Evolutionary conservation across 2,888 invertebrate genomes (phyloP), one percentile per base, ranked within the genome.

Genomic region (Athetis lepigone): DNA sequence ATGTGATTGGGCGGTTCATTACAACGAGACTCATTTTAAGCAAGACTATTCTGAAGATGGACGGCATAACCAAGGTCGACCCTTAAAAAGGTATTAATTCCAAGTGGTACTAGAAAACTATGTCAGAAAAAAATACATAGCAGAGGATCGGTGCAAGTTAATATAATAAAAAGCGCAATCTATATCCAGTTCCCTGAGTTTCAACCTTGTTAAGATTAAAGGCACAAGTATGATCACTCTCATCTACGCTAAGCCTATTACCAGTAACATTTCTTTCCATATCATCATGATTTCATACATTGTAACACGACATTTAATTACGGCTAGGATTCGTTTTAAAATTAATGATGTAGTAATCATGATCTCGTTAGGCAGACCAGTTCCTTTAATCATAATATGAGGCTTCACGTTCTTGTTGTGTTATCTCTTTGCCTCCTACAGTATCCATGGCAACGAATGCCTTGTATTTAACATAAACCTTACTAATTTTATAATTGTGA

Each of bases 331-430:
- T 71, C 2, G 18, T 0, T 65, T 51, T 59, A 51, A 65, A 70
- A 33, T 65, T 65, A 65, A 55, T 65, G 45, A 47, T 46, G 37
- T 40, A 27, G 50, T 54, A 56, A 59, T 65, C 55, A 71, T 65
- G 59, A 71, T 70, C 54, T 65, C 37, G 58, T 70, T 51, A 65
- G 42, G 65, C 27, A 57, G 49, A 59, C 70, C 58, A 64, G 71
- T 70, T 64, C 40, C 43, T 54, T 46, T 52, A 50, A 70, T 70
- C 70, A 40, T 58, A 64, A 70, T 70, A 54, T 54, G 57, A 54
- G 27, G 27, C 27, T 2, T 71, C 65, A 55, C 51, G 58, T 65
- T 71, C 55, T 59, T 47, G 59, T 52, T 70, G 27, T 59, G 43
- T 65, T 55, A 70, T 43, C 4, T 65, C 42, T 70, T 55, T 33